Conservation (phyloP, 2,888 invertebrate species). For the Melanostoma mellinum region DNA sequence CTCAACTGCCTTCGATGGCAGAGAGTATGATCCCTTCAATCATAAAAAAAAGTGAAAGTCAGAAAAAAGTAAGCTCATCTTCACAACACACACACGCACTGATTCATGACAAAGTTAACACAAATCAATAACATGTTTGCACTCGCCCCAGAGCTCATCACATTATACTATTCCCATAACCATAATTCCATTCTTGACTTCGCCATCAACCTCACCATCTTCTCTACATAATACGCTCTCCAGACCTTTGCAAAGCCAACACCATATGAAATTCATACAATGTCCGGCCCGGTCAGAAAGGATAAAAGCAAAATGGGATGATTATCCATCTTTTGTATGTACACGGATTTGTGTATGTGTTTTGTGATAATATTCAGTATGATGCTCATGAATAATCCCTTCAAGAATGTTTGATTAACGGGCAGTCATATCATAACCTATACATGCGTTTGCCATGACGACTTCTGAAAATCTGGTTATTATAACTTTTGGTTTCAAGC, state of each 20-base stretch:
- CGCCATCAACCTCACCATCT: slow-evolving; percentile 10
- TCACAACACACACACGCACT: neutral
- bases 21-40: slow-evolving; percentile 5
- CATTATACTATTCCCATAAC: slow-evolving; percentile 61
- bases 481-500: slow-evolving; percentile 4
- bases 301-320: slow-evolving; percentile 42
- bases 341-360: neutral
- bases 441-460: slow-evolving; percentile 23
- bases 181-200: slow-evolving; percentile 46
- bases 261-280: slow-evolving; percentile 60
- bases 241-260: neutral
- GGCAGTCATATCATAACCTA: slow-evolving; percentile 3
- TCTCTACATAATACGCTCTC: neutral
- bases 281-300: slow-evolving; percentile 46
- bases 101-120: slow-evolving; percentile 18
- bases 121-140: slow-evolving; percentile 69
- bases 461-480: slow-evolving; percentile 8
- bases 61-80: slow-evolving; percentile 5
- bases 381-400: slow-evolving; percentile 58
- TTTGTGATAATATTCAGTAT: neutral
- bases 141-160: slow-evolving; percentile 61
- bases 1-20: neutral
- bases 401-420: slow-evolving; percentile 63
- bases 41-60: slow-evolving; percentile 3
- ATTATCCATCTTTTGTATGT: slow-evolving; percentile 22